Evolutionary conservation across 2,113 vertebrate species (phyloP), one percentile per base, ranked within the genome.

Genomic region (Oreochromis tanganicae): DNA sequence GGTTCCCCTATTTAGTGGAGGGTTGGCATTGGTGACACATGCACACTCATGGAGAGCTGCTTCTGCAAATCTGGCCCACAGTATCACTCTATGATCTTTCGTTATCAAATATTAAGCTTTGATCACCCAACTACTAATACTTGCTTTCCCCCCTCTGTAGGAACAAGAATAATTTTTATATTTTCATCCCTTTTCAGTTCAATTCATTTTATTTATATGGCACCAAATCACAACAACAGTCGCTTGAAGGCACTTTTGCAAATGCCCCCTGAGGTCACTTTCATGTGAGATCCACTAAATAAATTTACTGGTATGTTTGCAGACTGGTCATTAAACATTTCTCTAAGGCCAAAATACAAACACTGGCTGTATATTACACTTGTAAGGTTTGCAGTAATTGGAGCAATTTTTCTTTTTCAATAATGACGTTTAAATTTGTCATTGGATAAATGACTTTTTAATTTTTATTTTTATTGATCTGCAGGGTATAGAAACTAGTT

Each of bases 231-330:
- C 36, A 68, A 14, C 36, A 68, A 5, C n/a, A 41, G 1, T 68
- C 0, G 4, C 63, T 21, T 68, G 4, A 41, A 68, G 19, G 4
- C 63, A 14, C 36, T 68, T 8, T 50, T 75, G 0, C 4, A 0
- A 75, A 48, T 75, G 24, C 14, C 24, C 71, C 43, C 29, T 63
- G 32, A 36, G 0, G 9, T 63, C 59, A 0, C 32, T 36, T 63
- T 63, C 17, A 63, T 63, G 17, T 63, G 59, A 63, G 59, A 36
- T 36, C 59, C 59, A 12, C 59, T 36, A 36, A 0, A 46, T 16
- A 46, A 48, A 29, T 75, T 2, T 29, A 19, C 68, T 17, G 24
- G 24, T 75, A 17, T 75, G 0, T 32, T 75, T 75, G 24, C 5
- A 48, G 41, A 75, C 5, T 48, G 43, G 21, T 48, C 43, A 75